Percentiles rank a stretch among this genome's conserved stretches.
Evolutionary conservation across 2,113 vertebrate species (phyloP).

Genomic region (Lampris megalopsis): DNA sequence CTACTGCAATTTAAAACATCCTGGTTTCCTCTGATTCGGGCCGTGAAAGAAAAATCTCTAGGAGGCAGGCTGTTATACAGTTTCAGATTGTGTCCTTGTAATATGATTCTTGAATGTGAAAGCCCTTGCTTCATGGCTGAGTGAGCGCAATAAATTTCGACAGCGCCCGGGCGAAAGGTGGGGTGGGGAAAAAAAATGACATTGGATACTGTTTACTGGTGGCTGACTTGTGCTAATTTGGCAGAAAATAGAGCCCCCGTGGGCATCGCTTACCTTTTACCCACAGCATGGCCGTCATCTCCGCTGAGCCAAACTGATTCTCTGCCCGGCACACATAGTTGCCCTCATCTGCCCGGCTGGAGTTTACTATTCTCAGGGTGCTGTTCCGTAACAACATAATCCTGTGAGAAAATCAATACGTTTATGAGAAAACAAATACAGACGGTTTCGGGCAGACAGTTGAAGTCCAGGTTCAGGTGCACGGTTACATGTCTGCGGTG

Average conservation of each 20-base stretch:
- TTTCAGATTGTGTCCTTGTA: slow-evolving; percentile 59
- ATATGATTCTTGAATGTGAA: slow-evolving; percentile 71
- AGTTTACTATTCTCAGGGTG: slow-evolving; percentile 90
- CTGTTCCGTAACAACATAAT: slow-evolving; percentile 91
- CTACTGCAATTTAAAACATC: slow-evolving; percentile 34
- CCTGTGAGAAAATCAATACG: slow-evolving; percentile 79
- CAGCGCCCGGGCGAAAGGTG: slow-evolving; percentile 40
- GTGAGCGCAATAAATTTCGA: slow-evolving; percentile 65
- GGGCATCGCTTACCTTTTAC: slow-evolving; percentile 91
- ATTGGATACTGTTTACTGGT: slow-evolving; percentile 72
- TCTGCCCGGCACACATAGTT: slow-evolving; percentile 89
- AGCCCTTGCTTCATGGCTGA: slow-evolving; percentile 71
- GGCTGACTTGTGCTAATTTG: slow-evolving; percentile 75
- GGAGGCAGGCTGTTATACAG: slow-evolving; percentile 32
- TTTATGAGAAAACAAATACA: slow-evolving; percentile 50
- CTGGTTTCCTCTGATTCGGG: slow-evolving; percentile 31
- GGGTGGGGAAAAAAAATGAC: slow-evolving; percentile 46
- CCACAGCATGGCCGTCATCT: slow-evolving; percentile 88
- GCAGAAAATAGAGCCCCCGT: slow-evolving; percentile 71
- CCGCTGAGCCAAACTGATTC: slow-evolving; percentile 93
- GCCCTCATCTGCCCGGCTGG: slow-evolving; percentile 93
- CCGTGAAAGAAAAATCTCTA: slow-evolving; percentile 21
- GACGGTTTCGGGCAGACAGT: slow-evolving; percentile 2
- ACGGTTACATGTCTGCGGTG: slow-evolving; percentile 12
- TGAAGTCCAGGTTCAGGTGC: slow-evolving; percentile 23